Percentiles rank a stretch among this genome's conserved stretches.
phyloP scores from a whole-genome alignment of 2,797 vertebrate genomes.

The Tympanoctomys barrerae region DNA sequence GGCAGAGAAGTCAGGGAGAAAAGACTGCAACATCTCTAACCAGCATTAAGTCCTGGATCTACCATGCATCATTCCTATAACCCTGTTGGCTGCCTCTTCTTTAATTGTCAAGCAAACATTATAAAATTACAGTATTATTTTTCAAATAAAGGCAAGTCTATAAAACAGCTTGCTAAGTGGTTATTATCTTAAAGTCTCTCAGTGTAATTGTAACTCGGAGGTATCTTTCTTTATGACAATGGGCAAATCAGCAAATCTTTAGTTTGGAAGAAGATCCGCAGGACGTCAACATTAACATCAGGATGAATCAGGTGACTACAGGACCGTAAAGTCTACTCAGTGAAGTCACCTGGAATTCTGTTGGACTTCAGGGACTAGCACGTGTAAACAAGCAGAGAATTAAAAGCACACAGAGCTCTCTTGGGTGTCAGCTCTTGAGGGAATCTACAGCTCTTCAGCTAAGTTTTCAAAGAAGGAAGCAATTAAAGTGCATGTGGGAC shows the following conservation, averaged over 20 bases:
- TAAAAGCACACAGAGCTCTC: neutral
- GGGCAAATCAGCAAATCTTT: neutral
- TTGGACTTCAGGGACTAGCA: neutral
- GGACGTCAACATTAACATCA: neutral
- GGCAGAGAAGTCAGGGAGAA: neutral
- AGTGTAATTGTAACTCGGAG: neutral
- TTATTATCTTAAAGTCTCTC: neutral
- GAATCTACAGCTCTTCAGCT: neutral
- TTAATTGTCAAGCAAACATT: neutral
- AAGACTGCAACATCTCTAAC: neutral
- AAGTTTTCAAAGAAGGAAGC: neutral
- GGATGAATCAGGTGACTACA: neutral
- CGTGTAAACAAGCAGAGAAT: neutral
- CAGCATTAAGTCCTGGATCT: neutral
- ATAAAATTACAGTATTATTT: neutral
- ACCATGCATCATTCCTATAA: neutral
- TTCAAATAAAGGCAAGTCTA: neutral
- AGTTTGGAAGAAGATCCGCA: neutral
- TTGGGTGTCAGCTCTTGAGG: neutral
- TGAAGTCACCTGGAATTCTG: neutral
- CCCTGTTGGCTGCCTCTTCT: no score
- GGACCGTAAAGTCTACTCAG: neutral
- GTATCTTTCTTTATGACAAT: neutral
- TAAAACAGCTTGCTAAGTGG: neutral
- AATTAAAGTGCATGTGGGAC: neutral